phyloP scores from a whole-genome alignment of 2,888 invertebrate species.

The Chymomyza procnemis region DNA sequence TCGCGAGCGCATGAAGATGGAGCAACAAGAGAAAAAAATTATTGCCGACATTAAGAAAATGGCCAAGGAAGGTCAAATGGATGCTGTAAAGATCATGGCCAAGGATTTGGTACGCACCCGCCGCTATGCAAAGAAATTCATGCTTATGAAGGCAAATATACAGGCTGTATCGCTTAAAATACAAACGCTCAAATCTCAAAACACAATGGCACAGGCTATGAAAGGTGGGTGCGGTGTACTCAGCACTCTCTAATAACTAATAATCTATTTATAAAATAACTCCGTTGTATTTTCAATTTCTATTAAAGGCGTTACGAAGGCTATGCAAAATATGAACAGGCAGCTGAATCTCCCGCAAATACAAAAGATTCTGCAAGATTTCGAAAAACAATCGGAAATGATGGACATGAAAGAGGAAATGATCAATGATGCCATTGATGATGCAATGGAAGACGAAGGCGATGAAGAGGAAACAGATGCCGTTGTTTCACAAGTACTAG shows the following conservation, averaged over 20 bases:
- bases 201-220: conserved; percentile 99
- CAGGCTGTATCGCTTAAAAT: conserved; percentile 98
- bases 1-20: conserved; percentile 95
- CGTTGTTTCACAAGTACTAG: conserved; percentile 96
- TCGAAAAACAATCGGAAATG: conserved; percentile 99
- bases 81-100: conserved; percentile 99
- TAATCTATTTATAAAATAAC: neutral
- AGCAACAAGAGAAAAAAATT: conserved; percentile 99
- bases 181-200: conserved; percentile 97
- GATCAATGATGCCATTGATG: conserved; percentile 99
- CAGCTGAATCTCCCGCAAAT: conserved; percentile 99
- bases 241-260: neutral
- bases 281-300: neutral
- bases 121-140: conserved; percentile 97
- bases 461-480: conserved; percentile 99
- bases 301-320: conserved; percentile 89
- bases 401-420: conserved; percentile 99
- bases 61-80: conserved; percentile 99
- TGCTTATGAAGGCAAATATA: conserved; percentile 99
- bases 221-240: conserved; percentile 81
- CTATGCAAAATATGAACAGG: conserved; percentile 99
- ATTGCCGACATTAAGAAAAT: conserved; percentile 98
- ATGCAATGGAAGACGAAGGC: conserved; percentile 98
- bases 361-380: conserved; percentile 97
- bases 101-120: conserved; percentile 98